A percentile compares a stretch with the other conserved stretches of the same genome.
These are phyloP conservation scores for Lordiphosa collinella DNA, from an alignment of 1,140 invertebrate species.

Conservation along the genomic window DNA sequence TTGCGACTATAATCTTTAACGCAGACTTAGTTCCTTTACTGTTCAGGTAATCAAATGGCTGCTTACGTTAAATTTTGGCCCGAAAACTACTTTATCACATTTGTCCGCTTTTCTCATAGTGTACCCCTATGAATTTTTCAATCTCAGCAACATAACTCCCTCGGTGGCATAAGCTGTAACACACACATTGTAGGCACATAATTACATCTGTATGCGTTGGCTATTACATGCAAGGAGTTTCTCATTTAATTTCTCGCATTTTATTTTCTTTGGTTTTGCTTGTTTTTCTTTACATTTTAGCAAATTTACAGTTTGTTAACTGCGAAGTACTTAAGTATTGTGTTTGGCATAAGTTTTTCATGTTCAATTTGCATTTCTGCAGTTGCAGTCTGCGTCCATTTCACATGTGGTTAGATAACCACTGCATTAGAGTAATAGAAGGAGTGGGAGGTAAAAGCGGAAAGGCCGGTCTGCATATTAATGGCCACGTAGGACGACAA, in stretches of 20 bases:
- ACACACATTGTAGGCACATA: neutral
- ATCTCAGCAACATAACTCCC: neutral
- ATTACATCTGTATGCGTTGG: neutral
- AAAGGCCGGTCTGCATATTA: too few relatives aligned
- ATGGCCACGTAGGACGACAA: slow-evolving; percentile 29
- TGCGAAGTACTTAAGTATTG: slow-evolving; percentile 48
- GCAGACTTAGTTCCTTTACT: too few relatives aligned
- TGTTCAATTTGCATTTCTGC: slow-evolving; percentile 45
- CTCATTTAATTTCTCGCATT: slow-evolving; percentile 29
- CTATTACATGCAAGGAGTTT: slow-evolving; percentile 55
- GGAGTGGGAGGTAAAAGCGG: too few relatives aligned
- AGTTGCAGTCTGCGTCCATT: slow-evolving; percentile 52
- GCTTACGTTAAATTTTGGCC: too few relatives aligned
- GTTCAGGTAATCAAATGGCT: too few relatives aligned
- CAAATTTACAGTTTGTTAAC: slow-evolving; percentile 74
- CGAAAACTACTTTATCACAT: too few relatives aligned
- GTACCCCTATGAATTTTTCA: neutral
- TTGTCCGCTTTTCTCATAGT: neutral
- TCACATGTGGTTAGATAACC: slow-evolving; percentile 71
- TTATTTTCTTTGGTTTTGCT: slow-evolving; percentile 36
- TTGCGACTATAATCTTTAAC: too few relatives aligned
- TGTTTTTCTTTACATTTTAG: slow-evolving; percentile 49
- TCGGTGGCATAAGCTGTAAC: neutral
- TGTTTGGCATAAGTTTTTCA: slow-evolving; percentile 54
- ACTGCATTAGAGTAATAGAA: neutral